Evolutionary conservation across 2,888 invertebrate genomes (phyloP).

Genomic region (Cheilosia vulpina): DNA sequence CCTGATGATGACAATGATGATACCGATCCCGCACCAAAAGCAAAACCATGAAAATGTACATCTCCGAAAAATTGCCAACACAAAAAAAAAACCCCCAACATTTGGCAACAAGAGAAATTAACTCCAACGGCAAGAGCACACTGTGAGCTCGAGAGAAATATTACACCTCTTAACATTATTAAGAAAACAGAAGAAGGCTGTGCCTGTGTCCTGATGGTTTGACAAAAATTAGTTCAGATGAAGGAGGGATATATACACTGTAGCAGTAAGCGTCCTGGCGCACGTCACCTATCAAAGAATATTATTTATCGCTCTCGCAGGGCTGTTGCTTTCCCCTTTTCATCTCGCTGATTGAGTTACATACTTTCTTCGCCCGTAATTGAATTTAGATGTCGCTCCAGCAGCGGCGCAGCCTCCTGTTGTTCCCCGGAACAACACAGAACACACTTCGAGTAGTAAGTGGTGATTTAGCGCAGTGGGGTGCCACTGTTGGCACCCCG

Average conservation of each 20-base stretch:
- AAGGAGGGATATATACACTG: neutral
- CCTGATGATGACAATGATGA: slow-evolving; percentile 72
- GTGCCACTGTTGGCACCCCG: slow-evolving; percentile 70
- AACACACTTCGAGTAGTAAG: slow-evolving; percentile 78
- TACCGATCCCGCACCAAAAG: slow-evolving; percentile 47
- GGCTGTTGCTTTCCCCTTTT: slow-evolving; percentile 50
- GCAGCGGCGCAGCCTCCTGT: slow-evolving; percentile 56
- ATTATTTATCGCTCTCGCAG: slow-evolving; percentile 69
- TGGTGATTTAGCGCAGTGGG: slow-evolving; percentile 81
- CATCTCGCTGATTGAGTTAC: slow-evolving; percentile 75
- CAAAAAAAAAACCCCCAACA: neutral
- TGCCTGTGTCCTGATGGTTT: slow-evolving; percentile 18
- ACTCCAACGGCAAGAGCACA: slow-evolving; percentile 28
- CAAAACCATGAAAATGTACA: slow-evolving; percentile 32
- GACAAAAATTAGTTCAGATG: slow-evolving; percentile 58
- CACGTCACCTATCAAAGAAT: slow-evolving; percentile 71
- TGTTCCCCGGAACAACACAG: slow-evolving; percentile 65
- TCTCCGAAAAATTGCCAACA: slow-evolving; percentile 2
- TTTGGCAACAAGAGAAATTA: slow-evolving; percentile 57
- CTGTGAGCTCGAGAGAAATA: slow-evolving; percentile 51
- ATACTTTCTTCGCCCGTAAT: slow-evolving; percentile 61
- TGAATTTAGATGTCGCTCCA: slow-evolving; percentile 75
- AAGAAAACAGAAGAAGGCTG: slow-evolving; percentile 33
- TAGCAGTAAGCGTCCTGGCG: slow-evolving; percentile 42
- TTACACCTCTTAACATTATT: slow-evolving; percentile 73